Evolutionary conservation across 2,888 invertebrate species (phyloP).

Genomic region (Cylindroiulus punctatus): DNA sequence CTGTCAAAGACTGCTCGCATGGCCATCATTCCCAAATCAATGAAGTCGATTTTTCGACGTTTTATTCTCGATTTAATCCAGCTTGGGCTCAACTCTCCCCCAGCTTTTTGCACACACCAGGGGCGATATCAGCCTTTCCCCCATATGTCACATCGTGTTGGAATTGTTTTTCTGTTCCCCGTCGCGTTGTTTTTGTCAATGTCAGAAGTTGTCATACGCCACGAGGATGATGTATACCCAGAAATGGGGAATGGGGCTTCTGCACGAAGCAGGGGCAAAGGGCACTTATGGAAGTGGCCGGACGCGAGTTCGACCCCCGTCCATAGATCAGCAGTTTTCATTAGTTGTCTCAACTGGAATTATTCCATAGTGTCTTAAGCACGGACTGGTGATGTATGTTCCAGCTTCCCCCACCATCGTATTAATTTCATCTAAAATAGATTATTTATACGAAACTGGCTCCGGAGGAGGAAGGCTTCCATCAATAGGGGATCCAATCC

Average conservation of each 20-base stretch:
- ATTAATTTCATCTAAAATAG: conserved; percentile 18
- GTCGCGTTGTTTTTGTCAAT: conserved; percentile 1
- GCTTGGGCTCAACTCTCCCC: not conserved
- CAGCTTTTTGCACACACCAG: not conserved
- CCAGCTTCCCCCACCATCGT: not conserved
- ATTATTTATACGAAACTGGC: conserved; percentile 18
- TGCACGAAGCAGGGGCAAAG: no score
- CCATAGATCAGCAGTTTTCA: no score
- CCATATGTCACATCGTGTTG: not conserved
- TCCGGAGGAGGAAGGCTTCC: not conserved
- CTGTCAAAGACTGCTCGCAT: no score
- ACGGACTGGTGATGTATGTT: not conserved
- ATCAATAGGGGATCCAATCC: conserved; percentile 18
- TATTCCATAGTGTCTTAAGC: not conserved
- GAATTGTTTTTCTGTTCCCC: conserved; percentile 11
- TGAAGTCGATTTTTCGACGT: not conserved
- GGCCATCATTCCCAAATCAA: no score
- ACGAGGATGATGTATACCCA: not conserved
- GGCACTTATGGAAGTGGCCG: no score
- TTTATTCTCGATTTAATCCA: conserved; percentile 18
- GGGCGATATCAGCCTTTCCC: not conserved
- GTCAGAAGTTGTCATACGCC: not conserved
- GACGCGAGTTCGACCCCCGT: no score
- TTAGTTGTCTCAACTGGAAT: not conserved
- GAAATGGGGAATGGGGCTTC: not conserved